Percentiles rank a stretch among this genome's conserved stretches.
Evolutionary conservation across 1,140 invertebrate genomes (phyloP).

Genomic region (Tetramorium alpestre): DNA sequence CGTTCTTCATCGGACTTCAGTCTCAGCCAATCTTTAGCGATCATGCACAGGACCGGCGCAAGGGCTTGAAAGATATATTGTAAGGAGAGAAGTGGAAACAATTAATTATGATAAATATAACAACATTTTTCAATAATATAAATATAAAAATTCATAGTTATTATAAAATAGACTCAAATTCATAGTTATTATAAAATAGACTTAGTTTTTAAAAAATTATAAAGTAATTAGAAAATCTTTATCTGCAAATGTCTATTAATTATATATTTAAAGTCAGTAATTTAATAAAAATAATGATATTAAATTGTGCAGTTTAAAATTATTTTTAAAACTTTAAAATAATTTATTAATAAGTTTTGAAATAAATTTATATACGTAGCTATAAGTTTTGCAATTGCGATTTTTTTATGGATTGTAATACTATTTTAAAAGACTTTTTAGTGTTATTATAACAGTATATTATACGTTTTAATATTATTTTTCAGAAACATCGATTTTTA

Average conservation of each 20-base stretch:
- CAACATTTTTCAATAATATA: neutral
- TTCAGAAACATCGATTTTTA: neutral
- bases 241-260: neutral
- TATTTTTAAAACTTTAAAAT: neutral
- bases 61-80: slow-evolving; percentile 36
- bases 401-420: neutral
- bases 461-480: neutral
- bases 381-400: neutral
- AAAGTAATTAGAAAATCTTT: neutral
- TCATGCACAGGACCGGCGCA: slow-evolving; percentile 18
- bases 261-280: neutral
- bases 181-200: neutral
- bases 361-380: neutral
- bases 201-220: neutral
- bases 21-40: slow-evolving; percentile 48
- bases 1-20: slow-evolving; percentile 12
- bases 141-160: neutral
- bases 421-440: neutral
- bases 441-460: neutral
- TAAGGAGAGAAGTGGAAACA: neutral
- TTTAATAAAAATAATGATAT: neutral
- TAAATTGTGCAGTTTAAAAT: neutral
- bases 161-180: neutral
- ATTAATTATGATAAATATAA: neutral
- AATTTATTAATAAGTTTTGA: neutral